A percentile compares a stretch with the other conserved stretches of the same genome.
Conservation (phyloP, 2,113 vertebrate species). For the Hippolais icterina region DNA sequence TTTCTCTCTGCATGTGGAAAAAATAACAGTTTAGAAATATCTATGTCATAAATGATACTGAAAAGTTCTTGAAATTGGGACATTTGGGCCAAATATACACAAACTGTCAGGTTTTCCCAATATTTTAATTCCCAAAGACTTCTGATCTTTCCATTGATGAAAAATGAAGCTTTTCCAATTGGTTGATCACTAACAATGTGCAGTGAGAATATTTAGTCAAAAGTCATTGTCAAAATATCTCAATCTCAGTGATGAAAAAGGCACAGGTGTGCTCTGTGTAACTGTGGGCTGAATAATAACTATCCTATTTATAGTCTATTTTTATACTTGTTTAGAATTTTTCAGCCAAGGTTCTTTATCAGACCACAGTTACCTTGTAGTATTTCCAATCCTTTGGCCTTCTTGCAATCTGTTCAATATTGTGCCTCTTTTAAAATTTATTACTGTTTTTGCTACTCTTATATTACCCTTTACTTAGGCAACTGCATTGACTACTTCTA, state of each 20-base stretch:
- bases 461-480: conserved; percentile 18
- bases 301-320: not conserved
- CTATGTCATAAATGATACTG: not conserved
- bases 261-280: not conserved
- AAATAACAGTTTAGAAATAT: not conserved
- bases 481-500: conserved; percentile 5
- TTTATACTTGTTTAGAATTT: not conserved
- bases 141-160: not conserved
- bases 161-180: not conserved
- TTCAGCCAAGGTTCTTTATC: not conserved
- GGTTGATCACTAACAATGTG: not conserved
- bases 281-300: not conserved
- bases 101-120: rapidly evolving
- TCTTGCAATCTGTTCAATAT: conserved; percentile 42
- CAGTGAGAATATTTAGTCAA: not conserved
- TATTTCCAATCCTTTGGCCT: not conserved
- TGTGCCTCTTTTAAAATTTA: conserved; percentile 24
- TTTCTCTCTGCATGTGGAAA: not conserved
- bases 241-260: conserved; percentile 27
- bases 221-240: conserved; percentile 53
- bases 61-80: not conserved
- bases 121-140: not conserved
- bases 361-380: not conserved
- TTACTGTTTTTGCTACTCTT: conserved; percentile 22
- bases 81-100: not conserved